Conservation (phyloP, 2,113 vertebrate species). For the Poeciliopsis occidentalis region DNA sequence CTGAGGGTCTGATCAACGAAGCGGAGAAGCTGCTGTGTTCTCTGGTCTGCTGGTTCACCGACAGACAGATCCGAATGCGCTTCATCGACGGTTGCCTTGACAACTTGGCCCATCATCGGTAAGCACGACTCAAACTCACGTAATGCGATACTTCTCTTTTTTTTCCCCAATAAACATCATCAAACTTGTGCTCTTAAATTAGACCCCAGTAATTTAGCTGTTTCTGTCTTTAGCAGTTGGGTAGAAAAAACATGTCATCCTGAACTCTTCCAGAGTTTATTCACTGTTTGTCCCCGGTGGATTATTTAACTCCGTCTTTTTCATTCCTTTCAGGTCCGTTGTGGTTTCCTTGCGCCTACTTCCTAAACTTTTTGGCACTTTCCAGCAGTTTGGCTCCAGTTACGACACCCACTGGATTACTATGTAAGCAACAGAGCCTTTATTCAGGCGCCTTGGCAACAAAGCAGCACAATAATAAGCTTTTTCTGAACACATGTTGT, state of each 20-base stretch:
- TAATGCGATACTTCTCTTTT: background rate
- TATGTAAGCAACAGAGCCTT: slow-evolving; percentile 85
- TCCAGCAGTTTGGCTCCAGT: slow-evolving; percentile 98
- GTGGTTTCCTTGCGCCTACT: slow-evolving; percentile 96
- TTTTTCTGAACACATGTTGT: background rate
- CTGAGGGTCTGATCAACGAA: slow-evolving; percentile 97
- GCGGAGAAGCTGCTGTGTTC: slow-evolving; percentile 98
- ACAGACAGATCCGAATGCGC: slow-evolving; percentile 98
- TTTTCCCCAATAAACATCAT: no score
- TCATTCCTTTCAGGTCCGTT: slow-evolving; percentile 85
- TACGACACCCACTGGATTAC: slow-evolving; percentile 99
- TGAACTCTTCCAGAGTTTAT: background rate
- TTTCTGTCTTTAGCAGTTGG: no score
- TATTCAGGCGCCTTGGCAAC: background rate
- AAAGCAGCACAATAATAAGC: background rate
- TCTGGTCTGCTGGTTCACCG: slow-evolving; percentile 99
- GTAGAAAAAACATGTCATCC: no score
- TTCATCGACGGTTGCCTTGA: slow-evolving; percentile 99
- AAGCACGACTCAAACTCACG: slow-evolving; percentile 35
- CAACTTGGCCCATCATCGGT: slow-evolving; percentile 98
- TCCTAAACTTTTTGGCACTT: slow-evolving; percentile 97
- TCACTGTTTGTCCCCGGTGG: background rate
- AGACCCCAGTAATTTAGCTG: no score
- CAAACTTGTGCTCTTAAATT: background rate
- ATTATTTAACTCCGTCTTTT: background rate